Percentiles rank a stretch among this genome's conserved stretches.
phyloP scores from a whole-genome alignment of 2,888 invertebrate species.

The Diadegma fenestrale region DNA sequence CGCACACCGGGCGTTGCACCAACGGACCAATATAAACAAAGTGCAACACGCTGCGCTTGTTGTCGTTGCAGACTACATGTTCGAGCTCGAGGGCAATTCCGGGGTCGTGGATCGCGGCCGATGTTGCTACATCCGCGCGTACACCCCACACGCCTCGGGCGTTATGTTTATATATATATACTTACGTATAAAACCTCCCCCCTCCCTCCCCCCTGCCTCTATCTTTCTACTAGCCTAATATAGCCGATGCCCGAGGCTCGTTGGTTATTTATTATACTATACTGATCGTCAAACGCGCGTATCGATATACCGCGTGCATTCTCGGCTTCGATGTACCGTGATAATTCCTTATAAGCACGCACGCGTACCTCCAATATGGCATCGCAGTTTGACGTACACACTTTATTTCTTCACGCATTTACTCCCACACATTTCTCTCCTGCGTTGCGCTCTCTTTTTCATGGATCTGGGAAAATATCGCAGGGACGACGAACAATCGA shows the following conservation, averaged over 20 bases:
- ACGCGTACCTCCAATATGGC: conserved; percentile 72
- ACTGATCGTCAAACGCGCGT: conserved; percentile 60
- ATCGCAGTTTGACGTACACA: conserved; percentile 38
- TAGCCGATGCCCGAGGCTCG: conserved; percentile 44
- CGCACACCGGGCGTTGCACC: conserved; percentile 53
- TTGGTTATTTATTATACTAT: conserved; percentile 78
- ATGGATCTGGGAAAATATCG: background rate
- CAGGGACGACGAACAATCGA: background rate
- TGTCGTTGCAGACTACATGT: conserved; percentile 34
- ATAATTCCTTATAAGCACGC: conserved; percentile 75
- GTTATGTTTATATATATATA: conserved; percentile 18
- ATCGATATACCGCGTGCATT: conserved; percentile 66
- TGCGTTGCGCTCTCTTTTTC: conserved; percentile 6
- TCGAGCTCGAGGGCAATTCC: conserved; percentile 51
- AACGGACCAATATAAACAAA: conserved; percentile 48
- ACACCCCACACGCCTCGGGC: conserved; percentile 46
- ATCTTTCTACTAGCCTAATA: conserved; percentile 4
- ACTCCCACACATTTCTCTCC: background rate
- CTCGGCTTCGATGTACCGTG: conserved; percentile 73
- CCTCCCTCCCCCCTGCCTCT: conserved; percentile 22
- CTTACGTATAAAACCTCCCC: conserved; percentile 28
- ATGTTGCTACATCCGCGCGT: conserved; percentile 40
- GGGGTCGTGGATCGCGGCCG: conserved; percentile 38
- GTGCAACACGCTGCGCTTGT: conserved; percentile 43
- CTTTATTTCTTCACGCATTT: conserved; percentile 8